A percentile compares a stretch with the other conserved stretches of the same genome.
Conservation (phyloP, 2,113 vertebrate genomes). For the Coturnix japonica region DNA sequence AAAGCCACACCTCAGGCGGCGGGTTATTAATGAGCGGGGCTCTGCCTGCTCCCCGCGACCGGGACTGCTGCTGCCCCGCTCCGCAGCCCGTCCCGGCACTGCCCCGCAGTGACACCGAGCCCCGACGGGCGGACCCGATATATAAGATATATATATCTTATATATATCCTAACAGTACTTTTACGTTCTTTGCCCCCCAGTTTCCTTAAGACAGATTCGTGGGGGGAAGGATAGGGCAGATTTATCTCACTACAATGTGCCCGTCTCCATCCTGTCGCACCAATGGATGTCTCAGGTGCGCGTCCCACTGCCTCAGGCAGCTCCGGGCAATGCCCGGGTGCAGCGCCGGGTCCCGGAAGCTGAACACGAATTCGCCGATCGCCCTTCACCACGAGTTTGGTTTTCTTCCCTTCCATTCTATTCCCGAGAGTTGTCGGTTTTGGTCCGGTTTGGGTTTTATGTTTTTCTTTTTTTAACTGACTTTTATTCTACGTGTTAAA, state of each 20-base stretch:
- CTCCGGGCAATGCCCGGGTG: background rate
- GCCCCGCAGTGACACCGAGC: background rate
- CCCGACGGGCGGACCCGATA: background rate
- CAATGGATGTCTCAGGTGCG: background rate
- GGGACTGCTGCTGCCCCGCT: background rate
- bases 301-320: background rate
- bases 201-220: background rate
- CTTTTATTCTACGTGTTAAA: constrained; percentile 47
- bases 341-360: background rate
- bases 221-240: background rate
- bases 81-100: background rate
- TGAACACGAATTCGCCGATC: constrained; percentile 35
- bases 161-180: background rate
- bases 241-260: background rate
- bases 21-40: background rate
- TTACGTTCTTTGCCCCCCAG: background rate
- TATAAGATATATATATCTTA: too few species aligned
- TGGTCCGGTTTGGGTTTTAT: background rate
- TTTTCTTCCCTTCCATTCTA: constrained; percentile 36
- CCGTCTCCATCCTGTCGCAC: background rate
- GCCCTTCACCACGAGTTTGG: background rate
- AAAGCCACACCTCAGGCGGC: constrained; percentile 32
- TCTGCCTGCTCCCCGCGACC: background rate
- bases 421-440: background rate
- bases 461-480: background rate